phyloP scores from a whole-genome alignment of 2,113 vertebrate species.

The Aptenodytes forsteri region DNA sequence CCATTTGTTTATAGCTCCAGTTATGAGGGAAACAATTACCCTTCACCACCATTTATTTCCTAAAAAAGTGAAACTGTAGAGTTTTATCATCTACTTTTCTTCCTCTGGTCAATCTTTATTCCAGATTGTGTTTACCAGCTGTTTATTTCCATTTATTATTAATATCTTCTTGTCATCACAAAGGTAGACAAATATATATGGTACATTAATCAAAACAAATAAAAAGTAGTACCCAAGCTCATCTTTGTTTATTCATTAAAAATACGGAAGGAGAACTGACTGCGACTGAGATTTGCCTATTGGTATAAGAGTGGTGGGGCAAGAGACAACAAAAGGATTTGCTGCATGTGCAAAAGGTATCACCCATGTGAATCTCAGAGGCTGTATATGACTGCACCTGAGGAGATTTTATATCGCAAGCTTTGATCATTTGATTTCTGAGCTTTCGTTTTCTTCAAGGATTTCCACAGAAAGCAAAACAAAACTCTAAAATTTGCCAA shows the following conservation, averaged over 20 bases:
- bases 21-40: background rate
- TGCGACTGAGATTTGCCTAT: background rate
- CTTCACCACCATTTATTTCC: background rate
- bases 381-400: background rate
- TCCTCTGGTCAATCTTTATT: background rate
- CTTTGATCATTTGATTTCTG: background rate
- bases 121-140: background rate
- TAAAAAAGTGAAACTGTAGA: background rate
- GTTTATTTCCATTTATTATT: background rate
- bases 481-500: background rate
- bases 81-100: background rate
- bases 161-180: background rate
- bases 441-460: conserved; percentile 1
- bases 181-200: background rate
- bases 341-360: background rate
- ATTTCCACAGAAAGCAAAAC: conserved; percentile 23
- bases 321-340: background rate
- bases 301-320: background rate
- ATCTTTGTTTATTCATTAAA: background rate
- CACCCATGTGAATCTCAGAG: background rate
- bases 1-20: background rate
- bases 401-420: background rate
- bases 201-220: background rate
- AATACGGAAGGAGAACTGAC: background rate
- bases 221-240: background rate